Evolutionary conservation across 2,888 invertebrate genomes (phyloP).

Genomic region (Cosmia trapezina): DNA sequence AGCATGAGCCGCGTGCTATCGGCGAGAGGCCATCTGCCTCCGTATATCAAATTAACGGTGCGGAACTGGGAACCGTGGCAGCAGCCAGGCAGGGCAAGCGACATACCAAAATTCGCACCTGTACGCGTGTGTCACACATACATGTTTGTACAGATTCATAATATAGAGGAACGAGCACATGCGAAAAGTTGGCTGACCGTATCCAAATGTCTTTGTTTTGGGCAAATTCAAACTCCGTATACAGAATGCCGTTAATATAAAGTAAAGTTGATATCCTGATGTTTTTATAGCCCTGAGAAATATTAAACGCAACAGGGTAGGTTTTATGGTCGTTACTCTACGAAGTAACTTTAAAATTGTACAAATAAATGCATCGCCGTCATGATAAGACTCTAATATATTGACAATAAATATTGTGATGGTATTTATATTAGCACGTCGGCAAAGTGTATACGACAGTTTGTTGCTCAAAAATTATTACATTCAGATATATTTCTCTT

Average conservation of each 20-base stretch:
- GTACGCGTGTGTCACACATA: slow-evolving; percentile 64
- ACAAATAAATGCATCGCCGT: slow-evolving; percentile 63
- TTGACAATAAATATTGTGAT: slow-evolving; percentile 63
- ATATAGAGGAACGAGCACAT: slow-evolving; percentile 62
- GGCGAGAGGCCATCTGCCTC: slow-evolving; percentile 80
- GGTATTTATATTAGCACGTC: slow-evolving; percentile 57
- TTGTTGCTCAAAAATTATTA: slow-evolving; percentile 48
- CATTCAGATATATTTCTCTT: slow-evolving; percentile 54
- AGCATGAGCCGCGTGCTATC: slow-evolving; percentile 71
- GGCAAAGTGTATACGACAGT: slow-evolving; percentile 50
- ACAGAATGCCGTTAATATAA: slow-evolving; percentile 64
- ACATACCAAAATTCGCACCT: slow-evolving; percentile 80
- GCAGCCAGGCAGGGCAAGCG: slow-evolving; percentile 54
- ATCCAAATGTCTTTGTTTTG: slow-evolving; percentile 75
- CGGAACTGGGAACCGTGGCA: slow-evolving; percentile 75
- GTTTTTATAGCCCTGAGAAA: slow-evolving; percentile 50
- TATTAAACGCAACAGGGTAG: slow-evolving; percentile 38
- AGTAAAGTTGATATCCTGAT: slow-evolving; percentile 40
- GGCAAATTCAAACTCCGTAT: slow-evolving; percentile 65
- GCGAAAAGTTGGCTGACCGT: slow-evolving; percentile 72
- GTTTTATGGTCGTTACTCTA: slow-evolving; percentile 36
- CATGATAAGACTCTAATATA: slow-evolving; percentile 60
- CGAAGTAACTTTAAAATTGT: slow-evolving; percentile 59
- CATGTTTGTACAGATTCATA: slow-evolving; percentile 19
- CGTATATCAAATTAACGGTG: slow-evolving; percentile 83